Conservation (phyloP, 2,797 vertebrate genomes). For the Lacerta agilis region DNA sequence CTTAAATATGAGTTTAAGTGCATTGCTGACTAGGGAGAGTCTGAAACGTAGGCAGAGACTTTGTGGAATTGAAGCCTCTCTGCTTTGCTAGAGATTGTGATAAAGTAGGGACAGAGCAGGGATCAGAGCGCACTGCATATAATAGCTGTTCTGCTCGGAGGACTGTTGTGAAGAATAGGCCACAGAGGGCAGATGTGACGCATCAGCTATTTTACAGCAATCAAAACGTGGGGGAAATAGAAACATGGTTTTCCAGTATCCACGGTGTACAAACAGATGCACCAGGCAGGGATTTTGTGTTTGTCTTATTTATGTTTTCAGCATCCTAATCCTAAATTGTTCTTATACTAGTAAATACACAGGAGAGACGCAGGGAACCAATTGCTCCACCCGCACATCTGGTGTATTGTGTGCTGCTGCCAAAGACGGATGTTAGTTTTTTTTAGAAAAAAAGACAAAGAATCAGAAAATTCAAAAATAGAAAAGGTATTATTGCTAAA, state of each 20-base stretch:
- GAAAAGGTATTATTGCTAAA: neutral
- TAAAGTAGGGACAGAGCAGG: neutral
- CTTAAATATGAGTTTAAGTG: neutral
- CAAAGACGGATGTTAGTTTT: too few species aligned
- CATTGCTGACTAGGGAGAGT: neutral
- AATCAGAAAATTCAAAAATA: neutral
- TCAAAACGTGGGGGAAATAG: neutral
- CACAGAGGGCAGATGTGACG: slow-evolving; percentile 15
- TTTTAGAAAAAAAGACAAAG: neutral
- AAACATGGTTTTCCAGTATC: neutral
- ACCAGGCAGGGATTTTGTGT: neutral
- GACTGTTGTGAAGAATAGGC: slow-evolving; percentile 9
- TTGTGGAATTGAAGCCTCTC: neutral
- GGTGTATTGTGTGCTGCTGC: neutral
- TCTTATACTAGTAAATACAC: neutral
- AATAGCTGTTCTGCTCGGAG: slow-evolving; percentile 4
- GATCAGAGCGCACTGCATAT: neutral
- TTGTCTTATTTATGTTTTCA: neutral
- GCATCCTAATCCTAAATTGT: neutral
- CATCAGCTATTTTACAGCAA: slow-evolving; percentile 8
- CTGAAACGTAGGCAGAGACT: neutral
- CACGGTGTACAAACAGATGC: neutral
- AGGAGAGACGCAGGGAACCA: neutral
- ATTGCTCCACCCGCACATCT: neutral
- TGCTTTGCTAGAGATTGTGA: neutral